Evolutionary conservation across 2,888 invertebrate genomes (phyloP).

Genomic region (Caenorhabditis angaria): DNA sequence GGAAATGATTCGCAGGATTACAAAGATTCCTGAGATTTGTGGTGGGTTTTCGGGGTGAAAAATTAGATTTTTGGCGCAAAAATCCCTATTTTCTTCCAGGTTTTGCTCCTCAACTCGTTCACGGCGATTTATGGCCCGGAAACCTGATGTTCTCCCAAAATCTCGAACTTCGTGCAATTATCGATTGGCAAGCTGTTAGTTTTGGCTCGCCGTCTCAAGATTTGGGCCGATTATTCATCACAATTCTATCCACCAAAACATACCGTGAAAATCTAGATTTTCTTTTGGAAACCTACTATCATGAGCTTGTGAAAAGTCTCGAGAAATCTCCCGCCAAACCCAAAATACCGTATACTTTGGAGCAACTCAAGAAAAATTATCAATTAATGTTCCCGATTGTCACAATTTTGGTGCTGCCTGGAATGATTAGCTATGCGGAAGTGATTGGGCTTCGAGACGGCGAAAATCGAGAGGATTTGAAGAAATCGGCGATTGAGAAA

Average conservation of each 20-base stretch:
- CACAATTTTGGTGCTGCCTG: not conserved
- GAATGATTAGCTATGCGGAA: not conserved
- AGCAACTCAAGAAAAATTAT: not conserved
- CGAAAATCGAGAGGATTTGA: not conserved
- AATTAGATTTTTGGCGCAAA: no score
- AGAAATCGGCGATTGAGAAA: not conserved
- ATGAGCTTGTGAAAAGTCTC: not conserved
- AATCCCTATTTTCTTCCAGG: not conserved
- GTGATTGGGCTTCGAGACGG: no score
- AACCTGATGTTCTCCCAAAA: not conserved
- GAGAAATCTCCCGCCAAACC: no score
- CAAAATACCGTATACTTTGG: not conserved
- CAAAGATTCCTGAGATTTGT: not conserved
- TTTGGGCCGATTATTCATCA: not conserved
- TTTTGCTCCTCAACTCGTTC: not conserved
- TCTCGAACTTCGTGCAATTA: not conserved
- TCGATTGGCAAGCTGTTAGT: not conserved
- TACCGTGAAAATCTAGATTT: not conserved
- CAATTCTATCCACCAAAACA: not conserved
- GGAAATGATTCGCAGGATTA: conserved; percentile 12
- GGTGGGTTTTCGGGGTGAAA: conserved; percentile 1
- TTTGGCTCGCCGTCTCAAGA: not conserved
- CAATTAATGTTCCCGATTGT: not conserved
- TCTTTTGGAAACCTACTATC: not conserved
- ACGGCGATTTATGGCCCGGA: not conserved